Evolutionary conservation across 2,888 invertebrate genomes (phyloP), one percentile per base, ranked within the genome.

Genomic region (Heliconius ismenius): DNA sequence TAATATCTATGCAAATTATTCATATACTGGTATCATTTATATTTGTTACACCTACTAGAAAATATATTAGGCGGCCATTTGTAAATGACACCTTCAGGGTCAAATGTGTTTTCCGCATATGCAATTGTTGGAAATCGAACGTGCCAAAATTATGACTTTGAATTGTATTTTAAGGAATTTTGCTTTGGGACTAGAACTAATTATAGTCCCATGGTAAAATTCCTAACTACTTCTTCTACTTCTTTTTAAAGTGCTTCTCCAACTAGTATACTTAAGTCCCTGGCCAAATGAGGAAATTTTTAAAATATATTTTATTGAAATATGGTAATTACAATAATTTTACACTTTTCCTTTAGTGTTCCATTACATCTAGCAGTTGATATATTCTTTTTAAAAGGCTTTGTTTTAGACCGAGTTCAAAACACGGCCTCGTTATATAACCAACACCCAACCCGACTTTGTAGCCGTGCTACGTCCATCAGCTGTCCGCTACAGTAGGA

Each of bases 1-100:
- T 73, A 75, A 77, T 58, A 74, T 64, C 78, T 70, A 77, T 78
- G 75, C 75, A 78, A 75, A 80, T 78, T 70, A 78, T 76, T 78
- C 39, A 70, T 76, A 76, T 75, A 43, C 32, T 32, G 6, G 32
- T 32, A 32, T 32, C 69, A 67, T 77, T 54, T 43, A 60, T 43
- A 74, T 65, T 69, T 49, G 36, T 36, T 21, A 28, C 28, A 67
- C 28, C 15, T 32, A 64, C 58, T 32, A n/a, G 32, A 58, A 32
- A 32, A 54, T 6, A 54, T 32, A 58, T 32, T 70, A 63, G 13
- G 15, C 15, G 39, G 26, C 18, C 62, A 73, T 73, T 73, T 43
- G 43, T 73, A 62, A 39, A 62, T 73, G 73, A 63, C 73, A 63
- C 15, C 21, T 24, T 73, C 73, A 73, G 62, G 62, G 62, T 73